Conservation (phyloP, 2,888 invertebrate species). For the Prosopocoilus inquinatus region DNA sequence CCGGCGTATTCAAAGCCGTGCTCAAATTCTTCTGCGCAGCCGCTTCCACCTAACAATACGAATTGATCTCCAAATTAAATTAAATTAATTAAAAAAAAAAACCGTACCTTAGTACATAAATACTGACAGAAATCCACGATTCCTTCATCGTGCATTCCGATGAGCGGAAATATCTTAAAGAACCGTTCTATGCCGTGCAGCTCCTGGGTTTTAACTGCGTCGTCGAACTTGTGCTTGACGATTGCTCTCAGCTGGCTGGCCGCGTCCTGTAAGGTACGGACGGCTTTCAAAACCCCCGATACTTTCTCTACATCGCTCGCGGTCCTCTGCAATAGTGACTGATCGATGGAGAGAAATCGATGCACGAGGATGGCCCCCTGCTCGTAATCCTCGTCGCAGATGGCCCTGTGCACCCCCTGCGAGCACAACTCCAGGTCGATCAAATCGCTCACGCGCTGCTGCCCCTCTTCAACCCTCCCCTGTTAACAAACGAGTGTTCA, state of each 20-base stretch:
- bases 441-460: constrained; percentile 90
- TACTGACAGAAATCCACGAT: constrained; percentile 84
- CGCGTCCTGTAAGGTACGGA: constrained; percentile 72
- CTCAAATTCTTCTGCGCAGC: constrained; percentile 72
- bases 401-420: constrained; percentile 93
- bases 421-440: constrained; percentile 94
- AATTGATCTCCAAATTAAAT: no score
- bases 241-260: constrained; percentile 68
- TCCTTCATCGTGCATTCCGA: constrained; percentile 89
- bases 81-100: constrained; percentile 2
- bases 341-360: constrained; percentile 90
- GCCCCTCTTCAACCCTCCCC: constrained; percentile 91
- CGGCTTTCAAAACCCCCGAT: constrained; percentile 68
- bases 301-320: constrained; percentile 73
- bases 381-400: constrained; percentile 94
- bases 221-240: constrained; percentile 81
- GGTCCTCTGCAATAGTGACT: constrained; percentile 72
- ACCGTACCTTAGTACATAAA: constrained; percentile 73
- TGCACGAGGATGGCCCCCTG: constrained; percentile 95
- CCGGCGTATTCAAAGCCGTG: constrained; percentile 62
- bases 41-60: constrained; percentile 59
- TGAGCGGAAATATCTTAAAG: constrained; percentile 94
- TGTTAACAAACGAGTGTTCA: constrained; percentile 42
- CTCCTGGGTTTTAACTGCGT: constrained; percentile 85
- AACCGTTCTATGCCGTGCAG: constrained; percentile 88